Base-by-base conservation (phyloP, 1,140 invertebrate genomes). In the Listronotus bonariensis region DNA sequence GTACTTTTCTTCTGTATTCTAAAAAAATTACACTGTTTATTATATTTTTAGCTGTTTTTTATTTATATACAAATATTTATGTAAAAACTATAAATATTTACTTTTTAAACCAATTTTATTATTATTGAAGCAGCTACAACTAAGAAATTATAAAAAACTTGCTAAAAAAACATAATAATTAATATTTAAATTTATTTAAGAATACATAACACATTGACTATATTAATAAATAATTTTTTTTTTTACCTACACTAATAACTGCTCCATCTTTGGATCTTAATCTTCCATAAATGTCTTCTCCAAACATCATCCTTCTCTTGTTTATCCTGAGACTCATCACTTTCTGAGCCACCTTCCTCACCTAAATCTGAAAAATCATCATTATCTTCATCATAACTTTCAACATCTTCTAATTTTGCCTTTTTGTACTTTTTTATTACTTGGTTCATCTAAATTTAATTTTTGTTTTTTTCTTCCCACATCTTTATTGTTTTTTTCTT, bases 221-320 rank as follows among this genome's bases (percentile, higher is more conserved):
- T n/a, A n/a, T n/a, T n/a, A n/a, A n/a, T n/a, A n/a, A n/a, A n/a
- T n/a, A n/a, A n/a, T n/a, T n/a, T n/a, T n/a, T 26, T 26, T 26
- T 26, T 3, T 6, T 38, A 64, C 45, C 57, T 65, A 70, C 70
- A 41, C 67, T 56, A 48, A 74, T 20, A 51, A 77, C 53, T 36
- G 57, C 52, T 53, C 95, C 95, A 65, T 90, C 81, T 75, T 88
- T 86, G 76, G 92, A 89, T 72, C 91, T 83, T 68, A 90, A 84
- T 66, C 95, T 82, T 3, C 95, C 95, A 83, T 98, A 98, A 76
- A 98, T 97, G 82, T 98, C 95, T 84, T 97, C 94, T 9, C 85
- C 90, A 93, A 26, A 80, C 75, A 73, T 68, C 71, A 46, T 70
- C 56, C 3, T 46, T 20, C 12, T 34, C 17, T 53, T 54, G 14